These are phyloP conservation scores for Dolichoris vasculosae DNA, from an alignment of 1,140 invertebrate genomes.

Conservation along the genomic window DNA sequence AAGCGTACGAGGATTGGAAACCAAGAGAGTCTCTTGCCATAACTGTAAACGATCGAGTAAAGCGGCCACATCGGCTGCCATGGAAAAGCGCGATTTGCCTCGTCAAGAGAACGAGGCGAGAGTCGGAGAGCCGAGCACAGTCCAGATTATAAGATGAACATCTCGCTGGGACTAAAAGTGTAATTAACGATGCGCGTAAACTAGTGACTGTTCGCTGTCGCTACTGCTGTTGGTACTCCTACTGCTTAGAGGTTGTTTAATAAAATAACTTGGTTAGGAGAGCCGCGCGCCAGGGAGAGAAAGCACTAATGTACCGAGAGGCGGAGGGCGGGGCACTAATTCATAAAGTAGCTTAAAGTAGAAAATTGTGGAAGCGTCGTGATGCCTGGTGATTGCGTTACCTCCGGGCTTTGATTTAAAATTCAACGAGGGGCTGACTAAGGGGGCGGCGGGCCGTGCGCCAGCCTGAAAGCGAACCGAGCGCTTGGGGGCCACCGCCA, in stretches of 20 bases:
- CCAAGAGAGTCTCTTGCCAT: no score
- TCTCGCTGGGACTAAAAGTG: slow-evolving; percentile 11
- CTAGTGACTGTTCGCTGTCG: not conserved
- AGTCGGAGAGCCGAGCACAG: no score
- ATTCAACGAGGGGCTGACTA: slow-evolving; percentile 71
- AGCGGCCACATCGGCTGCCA: no score
- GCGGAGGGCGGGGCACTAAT: slow-evolving; percentile 67
- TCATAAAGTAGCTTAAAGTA: slow-evolving; percentile 77
- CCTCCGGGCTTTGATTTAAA: slow-evolving; percentile 76
- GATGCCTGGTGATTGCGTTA: slow-evolving; percentile 76
- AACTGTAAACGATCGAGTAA: no score
- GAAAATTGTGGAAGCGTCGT: slow-evolving; percentile 76
- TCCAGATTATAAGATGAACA: not conserved
- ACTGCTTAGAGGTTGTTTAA: slow-evolving; percentile 69
- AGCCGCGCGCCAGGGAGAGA: slow-evolving; percentile 32
- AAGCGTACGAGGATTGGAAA: no score
- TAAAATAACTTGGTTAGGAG: slow-evolving; percentile 72
- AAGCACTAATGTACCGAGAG: slow-evolving; percentile 42
- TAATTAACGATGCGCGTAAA: slow-evolving; percentile 51
- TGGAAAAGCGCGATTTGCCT: no score
- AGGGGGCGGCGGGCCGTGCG: slow-evolving; percentile 57
- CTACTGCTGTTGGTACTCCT: not conserved
- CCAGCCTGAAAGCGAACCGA: slow-evolving; percentile 60
- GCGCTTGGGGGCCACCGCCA: slow-evolving; percentile 11
- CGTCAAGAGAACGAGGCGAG: no score